Evolutionary conservation across 2,888 invertebrate species (phyloP).

Genomic region (Eristalis pertinax): DNA sequence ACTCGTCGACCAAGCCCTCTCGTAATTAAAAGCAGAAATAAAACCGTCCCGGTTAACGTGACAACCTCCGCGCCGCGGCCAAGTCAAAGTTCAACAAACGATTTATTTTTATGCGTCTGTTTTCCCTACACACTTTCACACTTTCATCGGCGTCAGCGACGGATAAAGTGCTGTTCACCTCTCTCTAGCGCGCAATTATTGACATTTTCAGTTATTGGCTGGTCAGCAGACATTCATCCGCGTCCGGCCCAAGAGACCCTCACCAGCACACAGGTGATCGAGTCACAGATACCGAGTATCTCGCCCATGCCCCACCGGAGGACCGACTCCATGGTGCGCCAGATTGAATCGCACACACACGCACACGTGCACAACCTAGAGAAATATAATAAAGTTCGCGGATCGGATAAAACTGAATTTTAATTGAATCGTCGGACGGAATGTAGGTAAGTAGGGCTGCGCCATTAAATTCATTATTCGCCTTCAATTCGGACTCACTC

Average conservation of each 20-base stretch:
- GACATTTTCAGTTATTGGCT: conserved; percentile 56
- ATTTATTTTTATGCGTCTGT: not conserved
- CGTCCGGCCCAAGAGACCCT: conserved; percentile 1
- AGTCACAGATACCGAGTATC: not conserved
- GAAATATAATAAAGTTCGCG: conserved; percentile 29
- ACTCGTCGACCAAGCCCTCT: not conserved
- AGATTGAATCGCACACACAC: conserved; percentile 18
- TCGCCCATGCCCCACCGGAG: not conserved
- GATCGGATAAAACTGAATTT: conserved; percentile 59
- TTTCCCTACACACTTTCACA: conserved; percentile 54
- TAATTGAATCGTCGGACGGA: conserved; percentile 50
- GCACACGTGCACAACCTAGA: not conserved
- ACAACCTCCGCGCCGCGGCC: not conserved
- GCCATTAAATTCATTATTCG: conserved; percentile 60
- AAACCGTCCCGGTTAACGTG: not conserved
- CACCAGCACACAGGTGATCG: not conserved
- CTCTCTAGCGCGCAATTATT: conserved; percentile 25
- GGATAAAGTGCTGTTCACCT: conserved; percentile 31
- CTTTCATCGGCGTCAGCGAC: conserved; percentile 22
- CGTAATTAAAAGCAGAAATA: conserved; percentile 24
- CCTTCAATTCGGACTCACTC: conserved; percentile 19
- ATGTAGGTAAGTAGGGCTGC: conserved; percentile 65
- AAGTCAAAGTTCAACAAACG: conserved; percentile 30
- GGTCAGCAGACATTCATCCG: conserved; percentile 35
- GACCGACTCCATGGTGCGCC: not conserved